Evolutionary conservation across 2,113 vertebrate species (phyloP).

Genomic region (Silurus meridionalis): DNA sequence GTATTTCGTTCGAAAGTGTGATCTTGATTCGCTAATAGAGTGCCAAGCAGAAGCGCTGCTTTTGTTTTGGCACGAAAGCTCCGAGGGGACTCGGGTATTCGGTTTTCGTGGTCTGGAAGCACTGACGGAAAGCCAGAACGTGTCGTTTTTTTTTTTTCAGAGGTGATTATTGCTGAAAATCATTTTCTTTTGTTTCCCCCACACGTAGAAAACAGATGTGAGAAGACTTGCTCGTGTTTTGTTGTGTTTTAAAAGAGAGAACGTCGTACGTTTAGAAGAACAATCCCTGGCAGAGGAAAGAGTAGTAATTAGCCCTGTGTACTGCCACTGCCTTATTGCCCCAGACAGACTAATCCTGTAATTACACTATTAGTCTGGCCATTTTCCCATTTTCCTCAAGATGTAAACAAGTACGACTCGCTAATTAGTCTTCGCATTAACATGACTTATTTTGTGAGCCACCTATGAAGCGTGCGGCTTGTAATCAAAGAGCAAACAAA

Average conservation of each 20-base stretch:
- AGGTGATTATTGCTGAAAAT: slow-evolving; percentile 58
- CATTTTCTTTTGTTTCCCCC: background rate
- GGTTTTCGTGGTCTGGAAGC: background rate
- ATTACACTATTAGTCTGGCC: slow-evolving; percentile 62
- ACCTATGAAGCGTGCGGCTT: slow-evolving; percentile 17
- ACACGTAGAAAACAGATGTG: slow-evolving; percentile 2
- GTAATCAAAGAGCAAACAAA: slow-evolving; percentile 4
- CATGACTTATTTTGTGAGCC: slow-evolving; percentile 29
- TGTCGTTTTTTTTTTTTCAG: slow-evolving; percentile 20
- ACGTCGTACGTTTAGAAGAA: slow-evolving; percentile 3
- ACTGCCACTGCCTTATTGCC: slow-evolving; percentile 57
- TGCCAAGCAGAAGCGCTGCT: background rate
- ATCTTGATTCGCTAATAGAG: slow-evolving; percentile 26
- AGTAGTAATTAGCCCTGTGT: slow-evolving; percentile 51
- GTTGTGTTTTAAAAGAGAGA: background rate
- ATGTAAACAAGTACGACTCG: slow-evolving; percentile 55
- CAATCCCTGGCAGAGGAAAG: slow-evolving; percentile 49
- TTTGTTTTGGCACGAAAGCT: slow-evolving; percentile 16
- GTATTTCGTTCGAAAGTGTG: slow-evolving; percentile 1
- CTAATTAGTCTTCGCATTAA: slow-evolving; percentile 53
- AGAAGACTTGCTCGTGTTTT: background rate
- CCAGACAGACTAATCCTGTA: slow-evolving; percentile 56
- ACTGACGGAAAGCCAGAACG: background rate
- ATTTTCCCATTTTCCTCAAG: slow-evolving; percentile 55
- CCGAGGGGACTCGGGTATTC: background rate